These are phyloP conservation scores for Cephalopachus bancanus DNA, from an alignment of 2,797 vertebrate genomes.

Conservation along the genomic window DNA sequence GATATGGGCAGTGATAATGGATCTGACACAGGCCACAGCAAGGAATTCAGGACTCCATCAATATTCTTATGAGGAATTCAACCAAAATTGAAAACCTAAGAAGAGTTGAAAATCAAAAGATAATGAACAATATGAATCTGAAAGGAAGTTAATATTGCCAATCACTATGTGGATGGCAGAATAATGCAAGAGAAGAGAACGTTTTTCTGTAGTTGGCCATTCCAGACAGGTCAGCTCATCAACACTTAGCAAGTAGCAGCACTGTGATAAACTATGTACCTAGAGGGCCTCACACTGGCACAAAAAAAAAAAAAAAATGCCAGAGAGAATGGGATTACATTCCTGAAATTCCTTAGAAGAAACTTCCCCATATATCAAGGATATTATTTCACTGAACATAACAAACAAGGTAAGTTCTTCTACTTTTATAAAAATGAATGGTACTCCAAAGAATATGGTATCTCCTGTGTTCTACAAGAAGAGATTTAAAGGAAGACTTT, in stretches of 20 bases:
- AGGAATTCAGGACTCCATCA: constrained; percentile 58
- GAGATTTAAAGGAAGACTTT: neutral
- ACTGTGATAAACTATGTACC: neutral
- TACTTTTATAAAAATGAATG: neutral
- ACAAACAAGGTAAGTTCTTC: neutral
- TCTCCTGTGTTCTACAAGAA: neutral
- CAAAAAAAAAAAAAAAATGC: neutral
- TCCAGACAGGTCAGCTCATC: constrained; percentile 1
- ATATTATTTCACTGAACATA: neutral
- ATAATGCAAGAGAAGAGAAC: constrained; percentile 30
- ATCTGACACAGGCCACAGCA: constrained; percentile 52
- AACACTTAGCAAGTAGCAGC: neutral
- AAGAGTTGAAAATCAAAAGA: constrained; percentile 55
- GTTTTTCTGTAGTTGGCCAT: neutral
- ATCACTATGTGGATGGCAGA: neutral
- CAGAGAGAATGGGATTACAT: neutral
- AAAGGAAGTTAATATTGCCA: constrained; percentile 54
- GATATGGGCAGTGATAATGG: constrained; percentile 56
- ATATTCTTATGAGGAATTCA: constrained; percentile 73
- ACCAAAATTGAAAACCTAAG: constrained; percentile 64
- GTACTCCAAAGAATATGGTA: neutral
- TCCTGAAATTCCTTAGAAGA: neutral
- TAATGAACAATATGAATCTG: constrained; percentile 55
- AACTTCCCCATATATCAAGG: neutral
- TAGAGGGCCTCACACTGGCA: neutral